Base-by-base conservation (phyloP, 2,797 vertebrate genomes). In the Pogoniulus pusillus region DNA sequence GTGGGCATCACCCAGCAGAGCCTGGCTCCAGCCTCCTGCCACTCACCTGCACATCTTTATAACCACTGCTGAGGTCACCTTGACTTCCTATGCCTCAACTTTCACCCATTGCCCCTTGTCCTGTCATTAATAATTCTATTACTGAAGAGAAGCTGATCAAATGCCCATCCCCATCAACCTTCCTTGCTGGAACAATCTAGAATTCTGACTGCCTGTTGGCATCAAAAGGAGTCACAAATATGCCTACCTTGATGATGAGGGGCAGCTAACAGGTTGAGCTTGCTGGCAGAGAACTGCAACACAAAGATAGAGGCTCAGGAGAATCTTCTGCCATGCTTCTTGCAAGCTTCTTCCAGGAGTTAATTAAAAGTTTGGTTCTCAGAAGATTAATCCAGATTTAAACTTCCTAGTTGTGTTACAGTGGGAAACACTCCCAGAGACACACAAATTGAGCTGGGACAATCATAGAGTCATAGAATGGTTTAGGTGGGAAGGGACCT, bases 311-410 rank as follows among this genome's bases (percentile, higher is more conserved):
- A 65, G 49, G 43, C 55, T 75, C 32, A 73, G 59, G 51, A 74
- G 64, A 76, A 85, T 94, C 69, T 96, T 93, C 77, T 70, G 54
- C 66, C 29, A 32, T 19, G 7, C 90, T 95, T 92, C 82, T 75
- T 85, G 47, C 39, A 58, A 89, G 71, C 47, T 66, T 86, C 75
- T 82, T 93, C 81, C 34, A 20, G 45, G 72, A 91, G 34, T 91
- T 94, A 81, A 71, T 59, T 72, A 69, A 86, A 93, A 75, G 43
- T 79, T 91, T 95, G 32, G 27, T 93, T 96, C 87, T 95, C 75
- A 68, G 78, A 64, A 95, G 54, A 54, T 80, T 62, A 85, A 92
- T 89, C 62, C 69, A 73, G 37, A 58, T 74, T 79, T 60, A 70
- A 41, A 90, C 37, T 90, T 14, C 75, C 16, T 64, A 24, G 20